Percentiles rank a stretch among this genome's conserved stretches.
phyloP scores from a whole-genome alignment of 2,888 invertebrate genomes.

The Coenonympha glycerion region DNA sequence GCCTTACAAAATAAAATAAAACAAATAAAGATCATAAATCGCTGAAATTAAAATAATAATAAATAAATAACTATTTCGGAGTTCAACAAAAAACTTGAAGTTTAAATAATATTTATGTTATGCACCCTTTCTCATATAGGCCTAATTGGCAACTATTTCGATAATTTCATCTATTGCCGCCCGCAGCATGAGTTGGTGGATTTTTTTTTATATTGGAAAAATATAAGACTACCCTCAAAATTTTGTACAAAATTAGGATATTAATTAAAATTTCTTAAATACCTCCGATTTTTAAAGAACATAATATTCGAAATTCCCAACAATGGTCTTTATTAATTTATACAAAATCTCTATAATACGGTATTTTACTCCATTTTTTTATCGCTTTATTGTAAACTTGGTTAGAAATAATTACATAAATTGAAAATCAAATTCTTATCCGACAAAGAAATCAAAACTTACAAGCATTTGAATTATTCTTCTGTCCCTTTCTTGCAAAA shows the following conservation, averaged over 20 bases:
- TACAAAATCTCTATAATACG: no score
- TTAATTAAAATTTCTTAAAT: no score
- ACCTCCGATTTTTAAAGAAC: no score
- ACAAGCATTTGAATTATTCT: no score
- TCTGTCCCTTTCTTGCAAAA: no score
- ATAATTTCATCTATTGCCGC: background rate
- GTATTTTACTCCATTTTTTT: no score
- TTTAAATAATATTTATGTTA: background rate
- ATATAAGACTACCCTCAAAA: background rate
- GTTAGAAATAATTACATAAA: no score
- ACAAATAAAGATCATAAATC: background rate
- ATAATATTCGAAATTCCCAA: no score
- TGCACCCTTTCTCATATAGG: background rate
- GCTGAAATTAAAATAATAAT: conserved; percentile 2
- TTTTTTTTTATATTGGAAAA: background rate
- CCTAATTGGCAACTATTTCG: background rate
- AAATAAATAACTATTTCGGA: background rate
- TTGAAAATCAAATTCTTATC: no score
- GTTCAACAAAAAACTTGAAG: background rate
- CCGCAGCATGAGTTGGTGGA: background rate
- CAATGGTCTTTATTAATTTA: no score
- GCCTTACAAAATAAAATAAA: background rate
- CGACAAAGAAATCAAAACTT: no score
- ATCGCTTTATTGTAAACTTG: no score
- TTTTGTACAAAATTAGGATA: background rate